Conservation (phyloP, 2,113 vertebrate genomes). For the Pteronura brasiliensis region DNA sequence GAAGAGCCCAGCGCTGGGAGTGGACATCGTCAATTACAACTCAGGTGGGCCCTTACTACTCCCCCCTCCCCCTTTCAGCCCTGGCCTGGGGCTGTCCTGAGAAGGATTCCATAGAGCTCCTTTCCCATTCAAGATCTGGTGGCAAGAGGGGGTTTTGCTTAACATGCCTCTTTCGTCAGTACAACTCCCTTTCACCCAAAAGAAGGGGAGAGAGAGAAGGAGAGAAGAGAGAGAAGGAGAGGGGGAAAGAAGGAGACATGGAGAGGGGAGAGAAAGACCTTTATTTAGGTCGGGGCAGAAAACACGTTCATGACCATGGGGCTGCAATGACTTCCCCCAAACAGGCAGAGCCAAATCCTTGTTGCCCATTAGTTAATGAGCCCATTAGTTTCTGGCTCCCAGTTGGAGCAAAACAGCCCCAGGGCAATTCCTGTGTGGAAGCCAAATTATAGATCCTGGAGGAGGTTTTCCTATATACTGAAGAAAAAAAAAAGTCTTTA, state of each 20-base stretch:
- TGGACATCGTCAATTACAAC: constrained; percentile 95
- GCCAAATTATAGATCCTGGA: constrained; percentile 55
- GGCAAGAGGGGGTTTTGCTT: background rate
- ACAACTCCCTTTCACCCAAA: background rate
- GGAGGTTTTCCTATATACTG: constrained; percentile 55
- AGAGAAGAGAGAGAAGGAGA: background rate
- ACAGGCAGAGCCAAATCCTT: constrained; percentile 24
- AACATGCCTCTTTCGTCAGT: background rate
- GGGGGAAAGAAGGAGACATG: rapidly evolving
- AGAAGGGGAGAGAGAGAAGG: background rate
- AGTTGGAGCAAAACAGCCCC: constrained; percentile 58
- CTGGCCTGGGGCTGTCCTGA: rapidly evolving
- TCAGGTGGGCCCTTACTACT: constrained; percentile 88
- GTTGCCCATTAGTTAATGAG: constrained; percentile 64
- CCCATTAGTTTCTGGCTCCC: constrained; percentile 71
- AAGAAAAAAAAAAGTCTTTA: background rate
- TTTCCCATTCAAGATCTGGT: background rate
- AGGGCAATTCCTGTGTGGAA: constrained; percentile 62
- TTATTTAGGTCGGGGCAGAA: background rate
- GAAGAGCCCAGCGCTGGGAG: constrained; percentile 96
- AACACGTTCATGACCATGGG: background rate
- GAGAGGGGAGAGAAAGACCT: background rate
- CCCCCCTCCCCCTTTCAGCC: rapidly evolving
- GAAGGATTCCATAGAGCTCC: background rate
- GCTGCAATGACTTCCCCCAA: background rate